Conservation (phyloP, 2,888 invertebrate genomes). For the Anoncus sp. region DNA sequence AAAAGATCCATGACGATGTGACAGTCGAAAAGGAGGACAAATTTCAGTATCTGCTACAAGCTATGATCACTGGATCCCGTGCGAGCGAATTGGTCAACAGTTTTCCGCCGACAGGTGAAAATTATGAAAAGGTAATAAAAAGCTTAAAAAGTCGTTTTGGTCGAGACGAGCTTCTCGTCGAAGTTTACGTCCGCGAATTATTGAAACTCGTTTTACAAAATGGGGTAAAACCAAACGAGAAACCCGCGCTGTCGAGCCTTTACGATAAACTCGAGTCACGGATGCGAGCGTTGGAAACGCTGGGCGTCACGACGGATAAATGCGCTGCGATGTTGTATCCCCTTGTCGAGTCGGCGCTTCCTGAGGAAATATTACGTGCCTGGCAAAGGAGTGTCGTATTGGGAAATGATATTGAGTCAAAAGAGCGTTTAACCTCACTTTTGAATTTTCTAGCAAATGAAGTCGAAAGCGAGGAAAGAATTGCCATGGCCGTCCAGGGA, state of each 20-base stretch:
- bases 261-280: slow-evolving; percentile 74
- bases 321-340: slow-evolving; percentile 67
- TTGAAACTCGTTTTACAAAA: slow-evolving; percentile 71
- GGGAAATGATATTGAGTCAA: background rate
- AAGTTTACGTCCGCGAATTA: slow-evolving; percentile 74
- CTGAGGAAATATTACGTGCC: slow-evolving; percentile 63
- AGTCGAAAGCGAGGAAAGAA: slow-evolving; percentile 35
- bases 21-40: slow-evolving; percentile 62
- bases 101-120: slow-evolving; percentile 69
- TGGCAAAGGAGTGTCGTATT: slow-evolving; percentile 59
- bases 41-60: slow-evolving; percentile 69
- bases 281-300: slow-evolving; percentile 66
- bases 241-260: slow-evolving; percentile 56
- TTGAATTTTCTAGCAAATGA: slow-evolving; percentile 47
- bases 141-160: slow-evolving; percentile 71
- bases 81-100: slow-evolving; percentile 59
- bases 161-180: slow-evolving; percentile 71
- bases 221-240: slow-evolving; percentile 45
- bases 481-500: slow-evolving; percentile 21
- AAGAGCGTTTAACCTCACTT: slow-evolving; percentile 24
- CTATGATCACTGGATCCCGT: slow-evolving; percentile 29
- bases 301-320: slow-evolving; percentile 67
- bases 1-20: slow-evolving; percentile 63
- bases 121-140: slow-evolving; percentile 71
- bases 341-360: slow-evolving; percentile 52